Evolutionary conservation across 30 jellyfish, hydroid and myxozoan genomes (phyloP), one percentile per base, ranked within the genome.

Genomic region (Pelagia noctiluca): DNA sequence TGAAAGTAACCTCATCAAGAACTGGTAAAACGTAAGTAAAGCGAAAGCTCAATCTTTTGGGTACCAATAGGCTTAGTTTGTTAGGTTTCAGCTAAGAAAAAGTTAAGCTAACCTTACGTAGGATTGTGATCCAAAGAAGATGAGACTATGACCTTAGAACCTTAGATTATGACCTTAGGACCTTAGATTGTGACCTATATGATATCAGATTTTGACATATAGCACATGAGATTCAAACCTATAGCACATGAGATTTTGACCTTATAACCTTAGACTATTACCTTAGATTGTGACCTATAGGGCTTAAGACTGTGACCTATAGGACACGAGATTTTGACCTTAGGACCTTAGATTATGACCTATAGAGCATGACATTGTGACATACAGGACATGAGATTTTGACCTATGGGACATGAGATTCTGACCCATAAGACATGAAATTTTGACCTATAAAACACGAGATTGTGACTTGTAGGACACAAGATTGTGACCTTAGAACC

Each of bases 1-100:
- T 78, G 46, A 78, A 38, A 78, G 34, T 60, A 23, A 62, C 37
- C 32, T 37, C 79, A 32, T 26, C 89, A 10, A 78, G 53, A 36
- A n/a, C 89, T 0, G 28, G 71, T 33, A 78, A 78, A 47, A 61
- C 74, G 89, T 78, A 46, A 62, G 89, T 78, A 26, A 11, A 35
- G 22, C 4, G 32, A 54, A 54, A 4, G 11, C 71, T 4, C 5
- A 4, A 5, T 54, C 5, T 54, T 21, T 10, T 42, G 16, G 57
- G 16, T 5, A 42, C 16, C 16, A 42, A 42, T 42, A 42, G 8
- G 57, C 12, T 42, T 8, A 16, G 57, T 5, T 42, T 42, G 8
- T 8, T 42, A 42, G 57, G 8, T 16, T 16, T 16, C 16, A 42
- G 8, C 57, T 5, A 5, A 42, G 8, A 16, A 5, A 16, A 42